phyloP scores from a whole-genome alignment of 2,113 vertebrate genomes.

The Hypanus sabinus region DNA sequence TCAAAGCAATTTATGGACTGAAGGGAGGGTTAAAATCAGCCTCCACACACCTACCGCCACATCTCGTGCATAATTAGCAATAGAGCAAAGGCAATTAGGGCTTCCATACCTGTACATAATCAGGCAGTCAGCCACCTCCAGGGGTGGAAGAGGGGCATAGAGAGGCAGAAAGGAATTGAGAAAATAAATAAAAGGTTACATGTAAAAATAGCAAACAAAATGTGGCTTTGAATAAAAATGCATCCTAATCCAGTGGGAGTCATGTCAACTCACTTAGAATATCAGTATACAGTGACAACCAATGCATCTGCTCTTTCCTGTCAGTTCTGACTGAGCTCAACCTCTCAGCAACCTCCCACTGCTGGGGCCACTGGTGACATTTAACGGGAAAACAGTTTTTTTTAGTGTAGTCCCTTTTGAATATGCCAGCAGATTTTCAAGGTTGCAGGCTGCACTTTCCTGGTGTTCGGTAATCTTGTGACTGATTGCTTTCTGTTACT shows the following conservation, averaged over 20 bases:
- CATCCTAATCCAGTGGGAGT: background rate
- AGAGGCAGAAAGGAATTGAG: background rate
- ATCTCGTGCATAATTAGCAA: background rate
- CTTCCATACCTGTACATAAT: background rate
- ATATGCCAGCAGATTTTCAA: background rate
- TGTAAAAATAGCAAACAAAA: background rate
- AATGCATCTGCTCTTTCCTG: slow-evolving; percentile 3
- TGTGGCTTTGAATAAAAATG: background rate
- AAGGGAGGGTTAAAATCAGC: too few relatives aligned
- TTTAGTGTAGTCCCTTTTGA: background rate
- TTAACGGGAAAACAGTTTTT: background rate
- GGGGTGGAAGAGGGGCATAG: background rate
- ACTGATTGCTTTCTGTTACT: background rate
- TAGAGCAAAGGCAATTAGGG: background rate
- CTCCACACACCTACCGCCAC: too few relatives aligned
- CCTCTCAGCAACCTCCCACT: slow-evolving; percentile 17
- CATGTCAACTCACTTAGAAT: background rate
- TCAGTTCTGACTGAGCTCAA: background rate
- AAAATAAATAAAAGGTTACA: too few relatives aligned
- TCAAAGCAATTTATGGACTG: too few relatives aligned
- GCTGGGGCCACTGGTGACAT: background rate
- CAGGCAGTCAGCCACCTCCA: background rate
- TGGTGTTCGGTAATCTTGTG: background rate
- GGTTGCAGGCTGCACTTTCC: background rate
- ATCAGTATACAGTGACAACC: background rate